Conservation (phyloP, 2,797 vertebrate genomes). For the Lepilemur ruficaudatus region DNA sequence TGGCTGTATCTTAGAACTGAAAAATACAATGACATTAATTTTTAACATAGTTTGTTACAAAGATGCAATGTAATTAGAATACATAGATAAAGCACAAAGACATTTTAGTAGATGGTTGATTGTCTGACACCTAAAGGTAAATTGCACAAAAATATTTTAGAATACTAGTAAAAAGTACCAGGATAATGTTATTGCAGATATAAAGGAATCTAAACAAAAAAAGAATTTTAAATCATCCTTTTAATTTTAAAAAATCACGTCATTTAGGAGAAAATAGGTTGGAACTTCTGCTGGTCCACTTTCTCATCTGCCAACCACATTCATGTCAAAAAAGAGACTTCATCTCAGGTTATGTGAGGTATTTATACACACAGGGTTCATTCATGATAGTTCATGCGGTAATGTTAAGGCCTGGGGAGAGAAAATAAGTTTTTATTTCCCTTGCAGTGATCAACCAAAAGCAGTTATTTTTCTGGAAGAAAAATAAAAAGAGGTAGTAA, state of each 20-base stretch:
- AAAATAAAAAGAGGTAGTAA: neutral
- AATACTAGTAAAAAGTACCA: slow-evolving; percentile 44
- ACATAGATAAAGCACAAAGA: neutral
- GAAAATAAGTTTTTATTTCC: slow-evolving; percentile 45
- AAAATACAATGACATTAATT: neutral
- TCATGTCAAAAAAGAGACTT: neutral
- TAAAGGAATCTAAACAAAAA: slow-evolving; percentile 53
- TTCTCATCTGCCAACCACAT: slow-evolving; percentile 58
- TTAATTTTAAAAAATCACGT: neutral
- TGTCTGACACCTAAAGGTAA: slow-evolving; percentile 56
- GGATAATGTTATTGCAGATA: neutral
- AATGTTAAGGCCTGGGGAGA: slow-evolving; percentile 18
- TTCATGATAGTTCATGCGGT: neutral
- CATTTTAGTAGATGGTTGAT: slow-evolving; percentile 50
- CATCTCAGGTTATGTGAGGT: neutral
- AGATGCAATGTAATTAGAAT: neutral
- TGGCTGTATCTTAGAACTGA: neutral
- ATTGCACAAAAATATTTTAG: slow-evolving; percentile 42
- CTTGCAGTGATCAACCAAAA: neutral
- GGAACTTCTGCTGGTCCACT: slow-evolving; percentile 17
- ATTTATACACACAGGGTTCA: neutral
- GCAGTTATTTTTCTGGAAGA: neutral
- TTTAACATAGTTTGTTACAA: neutral
- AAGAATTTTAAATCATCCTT: neutral
- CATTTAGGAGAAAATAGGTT: neutral